Evolutionary conservation across 1,140 invertebrate species (phyloP).

Genomic region (Platyscapa corneri): DNA sequence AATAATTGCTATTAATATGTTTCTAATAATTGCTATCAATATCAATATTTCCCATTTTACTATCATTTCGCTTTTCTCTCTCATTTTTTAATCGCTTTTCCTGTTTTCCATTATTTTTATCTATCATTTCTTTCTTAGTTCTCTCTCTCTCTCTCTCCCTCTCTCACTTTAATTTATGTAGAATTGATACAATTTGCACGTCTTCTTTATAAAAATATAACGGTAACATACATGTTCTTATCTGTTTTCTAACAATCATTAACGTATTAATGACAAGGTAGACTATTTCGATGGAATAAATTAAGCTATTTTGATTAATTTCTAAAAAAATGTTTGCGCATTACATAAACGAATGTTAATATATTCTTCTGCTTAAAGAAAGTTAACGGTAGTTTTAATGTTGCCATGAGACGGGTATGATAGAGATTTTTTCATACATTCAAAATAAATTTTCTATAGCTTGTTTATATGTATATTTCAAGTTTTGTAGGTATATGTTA

Average conservation of each 20-base stretch:
- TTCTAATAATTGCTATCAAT: neutral
- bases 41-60: neutral
- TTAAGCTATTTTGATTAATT: neutral
- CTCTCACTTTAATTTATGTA: neutral
- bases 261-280: constrained; percentile 16
- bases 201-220: constrained; percentile 2
- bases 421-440: neutral
- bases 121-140: neutral
- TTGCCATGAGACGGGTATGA: neutral
- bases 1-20: no score
- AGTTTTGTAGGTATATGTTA: neutral
- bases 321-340: neutral
- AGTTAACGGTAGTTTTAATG: neutral
- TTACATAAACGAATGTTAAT: neutral
- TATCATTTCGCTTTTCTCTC: neutral
- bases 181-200: neutral
- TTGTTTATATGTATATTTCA: neutral
- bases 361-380: neutral
- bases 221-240: constrained; percentile 8
- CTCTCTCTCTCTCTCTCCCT: neutral
- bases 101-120: neutral
- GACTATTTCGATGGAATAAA: constrained; percentile 7
- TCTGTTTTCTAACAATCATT: constrained; percentile 4
- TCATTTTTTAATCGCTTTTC: neutral
- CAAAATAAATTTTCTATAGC: neutral